Evolutionary conservation across 2,797 vertebrate genomes (phyloP).

Genomic region (Lepidocolaptes lacrymiger): DNA sequence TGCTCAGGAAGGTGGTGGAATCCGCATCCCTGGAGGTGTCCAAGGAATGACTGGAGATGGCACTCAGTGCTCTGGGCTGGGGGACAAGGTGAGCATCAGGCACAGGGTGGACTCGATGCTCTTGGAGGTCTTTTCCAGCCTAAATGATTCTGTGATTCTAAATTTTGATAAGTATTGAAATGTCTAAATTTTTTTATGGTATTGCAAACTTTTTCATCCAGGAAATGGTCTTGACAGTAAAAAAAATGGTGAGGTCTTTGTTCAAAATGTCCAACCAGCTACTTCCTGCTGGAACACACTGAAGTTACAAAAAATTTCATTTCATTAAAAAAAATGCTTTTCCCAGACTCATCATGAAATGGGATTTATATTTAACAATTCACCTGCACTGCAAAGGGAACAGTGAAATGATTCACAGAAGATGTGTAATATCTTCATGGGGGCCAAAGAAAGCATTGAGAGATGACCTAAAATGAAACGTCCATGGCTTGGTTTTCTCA

Average conservation of each 20-base stretch:
- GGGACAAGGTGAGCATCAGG: not conserved
- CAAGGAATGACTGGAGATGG: fast-evolving
- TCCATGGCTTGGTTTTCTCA: too few species aligned
- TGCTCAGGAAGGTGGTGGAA: not conserved
- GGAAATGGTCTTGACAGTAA: not conserved
- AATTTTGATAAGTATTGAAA: not conserved
- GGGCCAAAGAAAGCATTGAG: too few species aligned
- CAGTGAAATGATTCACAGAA: too few species aligned
- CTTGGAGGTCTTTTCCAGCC: not conserved
- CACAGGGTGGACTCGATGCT: not conserved
- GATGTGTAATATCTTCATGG: too few species aligned
- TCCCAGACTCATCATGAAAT: too few species aligned
- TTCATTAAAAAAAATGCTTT: too few species aligned
- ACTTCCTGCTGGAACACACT: not conserved
- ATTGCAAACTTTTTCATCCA: not conserved
- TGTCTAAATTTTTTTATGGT: not conserved
- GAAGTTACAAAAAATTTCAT: not conserved
- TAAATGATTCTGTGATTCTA: not conserved
- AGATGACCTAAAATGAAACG: too few species aligned
- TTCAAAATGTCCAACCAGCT: not conserved
- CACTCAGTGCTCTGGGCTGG: not conserved
- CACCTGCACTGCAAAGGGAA: too few species aligned
- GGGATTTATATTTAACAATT: too few species aligned
- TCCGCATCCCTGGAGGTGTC: not conserved
- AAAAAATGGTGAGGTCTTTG: not conserved